These are phyloP conservation scores for Leucophenga varia DNA, from an alignment of 1,140 invertebrate species.

Conservation along the genomic window DNA sequence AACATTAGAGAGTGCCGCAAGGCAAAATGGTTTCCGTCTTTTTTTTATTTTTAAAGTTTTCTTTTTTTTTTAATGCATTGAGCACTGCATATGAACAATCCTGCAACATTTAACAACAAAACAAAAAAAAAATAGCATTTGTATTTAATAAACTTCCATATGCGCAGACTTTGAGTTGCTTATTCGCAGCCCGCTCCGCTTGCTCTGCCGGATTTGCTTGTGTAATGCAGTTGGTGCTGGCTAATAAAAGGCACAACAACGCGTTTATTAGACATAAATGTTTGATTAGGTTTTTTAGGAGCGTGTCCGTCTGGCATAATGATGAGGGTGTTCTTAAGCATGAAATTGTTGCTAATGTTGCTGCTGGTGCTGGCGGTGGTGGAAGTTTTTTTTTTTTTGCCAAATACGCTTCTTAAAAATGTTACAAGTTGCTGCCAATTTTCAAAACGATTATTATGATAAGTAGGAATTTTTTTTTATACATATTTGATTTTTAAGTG, in stretches of 20 bases:
- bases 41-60: too few relatives aligned
- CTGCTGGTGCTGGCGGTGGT: not conserved
- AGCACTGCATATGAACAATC: constrained; percentile 22
- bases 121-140: constrained; percentile 31
- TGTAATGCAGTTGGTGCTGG: too few relatives aligned
- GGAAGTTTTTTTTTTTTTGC: too few relatives aligned
- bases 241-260: too few relatives aligned
- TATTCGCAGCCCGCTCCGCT: too few relatives aligned
- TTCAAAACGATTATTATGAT: too few relatives aligned
- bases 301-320: constrained; percentile 32
- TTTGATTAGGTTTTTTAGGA: constrained; percentile 33
- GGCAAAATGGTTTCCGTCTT: constrained; percentile 45
- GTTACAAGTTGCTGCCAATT: too few relatives aligned
- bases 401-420: too few relatives aligned
- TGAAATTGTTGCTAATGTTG: constrained; percentile 34
- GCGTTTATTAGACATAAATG: constrained; percentile 38
- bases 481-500: constrained; percentile 24
- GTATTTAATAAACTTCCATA: constrained; percentile 52
- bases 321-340: constrained; percentile 12
- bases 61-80: too few relatives aligned
- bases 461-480: too few relatives aligned
- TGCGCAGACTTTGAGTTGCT: constrained; percentile 16
- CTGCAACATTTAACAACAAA: constrained; percentile 15
- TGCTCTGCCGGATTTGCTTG: too few relatives aligned
- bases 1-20: too few relatives aligned